Conservation (phyloP, 1,140 invertebrate genomes). For the Luehdorfia chinensis region DNA sequence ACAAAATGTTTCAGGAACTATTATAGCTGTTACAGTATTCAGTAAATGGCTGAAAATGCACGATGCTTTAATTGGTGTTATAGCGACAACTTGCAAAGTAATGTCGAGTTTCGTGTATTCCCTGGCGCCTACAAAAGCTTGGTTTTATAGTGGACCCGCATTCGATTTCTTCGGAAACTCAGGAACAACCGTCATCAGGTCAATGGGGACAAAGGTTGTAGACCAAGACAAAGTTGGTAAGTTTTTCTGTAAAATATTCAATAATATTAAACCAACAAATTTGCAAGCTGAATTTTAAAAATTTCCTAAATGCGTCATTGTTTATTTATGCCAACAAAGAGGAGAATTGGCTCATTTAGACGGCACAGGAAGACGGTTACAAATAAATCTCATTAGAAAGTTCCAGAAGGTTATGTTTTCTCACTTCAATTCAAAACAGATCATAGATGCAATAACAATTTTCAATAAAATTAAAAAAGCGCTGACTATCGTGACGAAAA, state of each 20-base stretch:
- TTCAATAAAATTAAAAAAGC: too few species aligned
- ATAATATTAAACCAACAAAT: too few species aligned
- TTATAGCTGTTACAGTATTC: constrained; percentile 60
- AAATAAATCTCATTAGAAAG: too few species aligned
- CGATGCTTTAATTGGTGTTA: constrained; percentile 59
- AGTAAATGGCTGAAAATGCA: constrained; percentile 64
- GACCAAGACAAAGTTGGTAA: constrained; percentile 71
- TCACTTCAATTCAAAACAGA: too few species aligned
- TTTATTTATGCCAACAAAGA: too few species aligned
- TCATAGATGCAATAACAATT: too few species aligned
- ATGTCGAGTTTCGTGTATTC: constrained; percentile 55
- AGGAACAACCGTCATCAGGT: constrained; percentile 75
- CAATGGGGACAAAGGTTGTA: constrained; percentile 79
- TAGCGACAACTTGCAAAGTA: constrained; percentile 62
- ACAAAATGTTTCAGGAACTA: constrained; percentile 60
- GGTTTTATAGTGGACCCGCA: constrained; percentile 63
- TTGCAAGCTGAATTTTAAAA: background rate
- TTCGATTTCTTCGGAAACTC: constrained; percentile 78
- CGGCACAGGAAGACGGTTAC: too few species aligned
- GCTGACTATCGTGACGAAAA: too few species aligned
- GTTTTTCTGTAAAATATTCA: too few species aligned
- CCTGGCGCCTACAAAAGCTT: constrained; percentile 51
- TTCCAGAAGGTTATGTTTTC: too few species aligned
- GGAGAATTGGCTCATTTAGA: too few species aligned
- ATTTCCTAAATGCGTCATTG: constrained; percentile 1